Conservation (phyloP, 30 jellyfish, hydroid and myxozoan species). For the Nemopilema nomurai region DNA sequence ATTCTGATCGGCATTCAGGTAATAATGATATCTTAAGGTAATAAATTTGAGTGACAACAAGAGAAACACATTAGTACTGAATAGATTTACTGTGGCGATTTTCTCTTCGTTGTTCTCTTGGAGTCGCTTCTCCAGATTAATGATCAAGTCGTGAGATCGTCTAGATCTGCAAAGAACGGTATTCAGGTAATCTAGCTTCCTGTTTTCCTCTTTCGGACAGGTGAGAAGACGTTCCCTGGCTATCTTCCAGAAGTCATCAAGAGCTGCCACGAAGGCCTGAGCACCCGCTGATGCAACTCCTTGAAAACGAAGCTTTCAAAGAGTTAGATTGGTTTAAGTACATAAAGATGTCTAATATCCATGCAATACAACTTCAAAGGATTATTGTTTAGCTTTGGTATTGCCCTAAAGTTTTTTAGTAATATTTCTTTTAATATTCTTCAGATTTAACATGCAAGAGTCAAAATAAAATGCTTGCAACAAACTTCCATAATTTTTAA, state of each 20-base stretch:
- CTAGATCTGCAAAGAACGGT: conserved; percentile 20
- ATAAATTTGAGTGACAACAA: neutral
- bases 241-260: conserved; percentile 34
- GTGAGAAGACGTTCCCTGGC: conserved; percentile 23
- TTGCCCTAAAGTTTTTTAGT: too few species aligned
- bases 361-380: too few species aligned
- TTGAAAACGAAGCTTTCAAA: neutral
- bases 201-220: conserved; percentile 19
- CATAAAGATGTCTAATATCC: too few species aligned
- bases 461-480: too few species aligned
- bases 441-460: too few species aligned
- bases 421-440: too few species aligned
- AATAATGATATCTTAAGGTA: too few species aligned
- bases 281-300: neutral
- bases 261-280: neutral
- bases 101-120: conserved; percentile 20
- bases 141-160: conserved; percentile 22
- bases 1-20: neutral
- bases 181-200: conserved; percentile 6
- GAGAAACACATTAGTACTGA: too few species aligned
- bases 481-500: too few species aligned
- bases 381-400: too few species aligned
- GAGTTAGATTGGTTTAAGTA: neutral
- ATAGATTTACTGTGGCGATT: conserved; percentile 5
- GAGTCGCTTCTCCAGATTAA: conserved; percentile 15